These are phyloP conservation scores for Hylaeus anthracinus DNA, from an alignment of 1,140 invertebrate genomes.

Conservation along the genomic window DNA sequence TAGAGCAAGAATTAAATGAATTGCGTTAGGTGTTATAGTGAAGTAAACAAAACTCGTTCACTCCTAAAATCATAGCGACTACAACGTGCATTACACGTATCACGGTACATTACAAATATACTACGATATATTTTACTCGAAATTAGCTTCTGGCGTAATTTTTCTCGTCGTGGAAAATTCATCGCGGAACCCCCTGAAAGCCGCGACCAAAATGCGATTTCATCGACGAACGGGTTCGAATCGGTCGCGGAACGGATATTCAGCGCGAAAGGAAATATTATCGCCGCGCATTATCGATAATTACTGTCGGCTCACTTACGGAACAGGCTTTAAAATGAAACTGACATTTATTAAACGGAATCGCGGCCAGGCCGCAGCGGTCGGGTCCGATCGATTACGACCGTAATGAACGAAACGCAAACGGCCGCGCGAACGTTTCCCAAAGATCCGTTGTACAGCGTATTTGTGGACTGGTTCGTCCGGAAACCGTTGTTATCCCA, in stretches of 20 bases:
- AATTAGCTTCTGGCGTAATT: too few species aligned
- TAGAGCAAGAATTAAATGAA: too few species aligned
- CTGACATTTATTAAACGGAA: slow-evolving; percentile 67
- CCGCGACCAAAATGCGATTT: not conserved
- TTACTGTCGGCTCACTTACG: slow-evolving; percentile 57
- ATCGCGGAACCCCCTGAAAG: too few species aligned
- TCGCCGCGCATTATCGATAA: slow-evolving; percentile 55
- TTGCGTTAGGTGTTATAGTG: too few species aligned
- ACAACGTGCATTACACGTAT: too few species aligned
- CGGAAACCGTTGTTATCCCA: slow-evolving; percentile 65
- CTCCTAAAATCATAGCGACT: too few species aligned
- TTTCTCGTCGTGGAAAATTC: too few species aligned
- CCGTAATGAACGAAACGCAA: slow-evolving; percentile 56
- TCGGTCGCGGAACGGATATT: slow-evolving; percentile 30
- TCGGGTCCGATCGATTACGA: slow-evolving; percentile 61
- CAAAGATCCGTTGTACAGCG: slow-evolving; percentile 52
- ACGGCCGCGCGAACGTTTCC: slow-evolving; percentile 15
- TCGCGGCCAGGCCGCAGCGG: slow-evolving; percentile 41
- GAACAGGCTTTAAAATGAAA: slow-evolving; percentile 57
- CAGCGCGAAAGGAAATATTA: slow-evolving; percentile 32
- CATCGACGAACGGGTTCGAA: not conserved
- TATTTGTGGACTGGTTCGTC: slow-evolving; percentile 66
- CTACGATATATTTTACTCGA: too few species aligned
- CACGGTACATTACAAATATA: too few species aligned
- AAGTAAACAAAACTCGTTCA: too few species aligned